Percentiles rank a stretch among this genome's conserved stretches.
These are phyloP conservation scores for Bombus difficillimus DNA, from an alignment of 1,140 invertebrate species.

Conservation along the genomic window DNA sequence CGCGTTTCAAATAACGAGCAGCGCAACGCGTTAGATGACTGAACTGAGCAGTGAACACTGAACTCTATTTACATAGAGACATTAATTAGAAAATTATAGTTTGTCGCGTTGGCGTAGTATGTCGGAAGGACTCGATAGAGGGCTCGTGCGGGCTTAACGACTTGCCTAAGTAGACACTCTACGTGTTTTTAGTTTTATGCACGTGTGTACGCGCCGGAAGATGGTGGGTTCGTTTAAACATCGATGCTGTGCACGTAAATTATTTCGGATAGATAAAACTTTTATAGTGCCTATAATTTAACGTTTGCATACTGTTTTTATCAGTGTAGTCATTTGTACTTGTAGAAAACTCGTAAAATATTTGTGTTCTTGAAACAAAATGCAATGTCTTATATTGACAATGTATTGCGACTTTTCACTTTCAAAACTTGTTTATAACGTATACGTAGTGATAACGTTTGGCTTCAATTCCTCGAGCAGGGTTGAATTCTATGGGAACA, in stretches of 20 bases:
- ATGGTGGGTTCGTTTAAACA: neutral
- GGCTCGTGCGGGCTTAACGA: conserved; percentile 50
- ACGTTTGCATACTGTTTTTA: neutral
- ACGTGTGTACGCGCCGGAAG: neutral
- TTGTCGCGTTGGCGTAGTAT: conserved; percentile 35
- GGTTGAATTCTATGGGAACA: neutral
- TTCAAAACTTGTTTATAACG: too few species aligned
- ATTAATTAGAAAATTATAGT: conserved; percentile 76
- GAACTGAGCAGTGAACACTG: conserved; percentile 25
- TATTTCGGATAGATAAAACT: neutral
- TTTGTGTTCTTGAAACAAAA: neutral
- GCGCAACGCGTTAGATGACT: conserved; percentile 63
- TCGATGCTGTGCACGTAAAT: neutral
- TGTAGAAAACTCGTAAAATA: too few species aligned
- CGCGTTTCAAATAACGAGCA: conserved; percentile 71
- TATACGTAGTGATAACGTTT: neutral
- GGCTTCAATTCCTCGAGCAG: neutral
- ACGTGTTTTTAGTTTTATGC: conserved; percentile 8
- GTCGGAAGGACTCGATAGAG: neutral
- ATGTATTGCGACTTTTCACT: neutral
- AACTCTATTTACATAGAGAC: conserved; percentile 73
- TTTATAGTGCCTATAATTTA: neutral
- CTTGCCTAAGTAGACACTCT: conserved; percentile 6
- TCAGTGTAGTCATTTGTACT: neutral
- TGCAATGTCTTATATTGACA: too few species aligned